Evolutionary conservation across 1,140 invertebrate genomes (phyloP).

Genomic region (Euura saliciscinereae): DNA sequence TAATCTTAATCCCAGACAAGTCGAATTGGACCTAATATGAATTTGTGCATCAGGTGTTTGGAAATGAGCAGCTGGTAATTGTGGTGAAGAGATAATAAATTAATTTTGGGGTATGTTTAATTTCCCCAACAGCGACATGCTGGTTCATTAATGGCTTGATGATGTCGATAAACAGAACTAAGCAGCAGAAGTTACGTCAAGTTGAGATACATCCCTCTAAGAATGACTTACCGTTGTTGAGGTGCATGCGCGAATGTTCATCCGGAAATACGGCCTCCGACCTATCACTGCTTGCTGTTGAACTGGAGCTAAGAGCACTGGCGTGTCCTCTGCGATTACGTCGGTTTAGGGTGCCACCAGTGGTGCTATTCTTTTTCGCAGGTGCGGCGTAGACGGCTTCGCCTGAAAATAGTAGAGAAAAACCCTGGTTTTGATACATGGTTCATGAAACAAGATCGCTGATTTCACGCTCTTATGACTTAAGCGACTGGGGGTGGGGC

Average conservation of each 20-base stretch:
- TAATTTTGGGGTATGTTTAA: too few relatives aligned
- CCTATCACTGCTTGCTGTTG: constrained; percentile 47
- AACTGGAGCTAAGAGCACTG: constrained; percentile 47
- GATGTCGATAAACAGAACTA: background rate
- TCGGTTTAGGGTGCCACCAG: constrained; percentile 42
- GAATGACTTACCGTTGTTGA: constrained; percentile 41
- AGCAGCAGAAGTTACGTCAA: too few relatives aligned
- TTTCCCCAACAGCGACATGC: too few relatives aligned
- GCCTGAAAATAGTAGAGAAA: constrained; percentile 36
- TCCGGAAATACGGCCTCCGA: constrained; percentile 46
- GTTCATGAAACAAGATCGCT: too few relatives aligned
- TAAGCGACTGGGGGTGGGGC: background rate
- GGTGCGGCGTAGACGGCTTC: constrained; percentile 58
- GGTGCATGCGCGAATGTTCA: constrained; percentile 46
- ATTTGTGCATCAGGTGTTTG: too few relatives aligned
- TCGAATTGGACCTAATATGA: too few relatives aligned
- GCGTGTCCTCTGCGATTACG: constrained; percentile 45
- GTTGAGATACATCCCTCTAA: too few relatives aligned
- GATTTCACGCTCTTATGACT: constrained; percentile 5
- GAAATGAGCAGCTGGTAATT: too few relatives aligned
- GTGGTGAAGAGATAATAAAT: too few relatives aligned
- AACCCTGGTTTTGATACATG: too few relatives aligned
- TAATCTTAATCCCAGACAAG: too few relatives aligned
- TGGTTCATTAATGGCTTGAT: background rate
- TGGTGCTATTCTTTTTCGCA: constrained; percentile 51